These are phyloP conservation scores for Larimichthys crocea DNA, from an alignment of 2,113 vertebrate genomes.

Conservation along the genomic window DNA sequence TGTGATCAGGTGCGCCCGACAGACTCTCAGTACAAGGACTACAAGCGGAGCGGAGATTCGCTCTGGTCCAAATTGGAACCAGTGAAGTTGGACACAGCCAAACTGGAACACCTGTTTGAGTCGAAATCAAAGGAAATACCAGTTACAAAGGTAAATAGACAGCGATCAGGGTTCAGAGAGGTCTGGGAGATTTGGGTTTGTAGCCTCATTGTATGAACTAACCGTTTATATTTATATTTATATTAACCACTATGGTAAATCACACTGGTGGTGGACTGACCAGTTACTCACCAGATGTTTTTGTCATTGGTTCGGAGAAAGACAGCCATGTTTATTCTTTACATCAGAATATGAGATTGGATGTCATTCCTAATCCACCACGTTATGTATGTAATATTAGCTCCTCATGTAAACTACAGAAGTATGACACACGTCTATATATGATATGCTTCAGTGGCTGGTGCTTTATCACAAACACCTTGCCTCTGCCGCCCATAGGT, in stretches of 20 bases:
- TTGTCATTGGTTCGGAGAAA: not conserved
- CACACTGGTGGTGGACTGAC: not conserved
- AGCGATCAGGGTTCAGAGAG: not conserved
- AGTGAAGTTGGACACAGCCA: slow-evolving; percentile 94
- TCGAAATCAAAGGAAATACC: slow-evolving; percentile 96
- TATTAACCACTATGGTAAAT: not conserved
- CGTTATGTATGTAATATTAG: not conserved
- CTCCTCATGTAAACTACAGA: too few relatives aligned
- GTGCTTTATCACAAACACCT: not conserved
- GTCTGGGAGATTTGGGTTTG: not conserved
- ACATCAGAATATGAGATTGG: not conserved
- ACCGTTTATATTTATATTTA: not conserved
- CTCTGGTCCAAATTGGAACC: slow-evolving; percentile 96
- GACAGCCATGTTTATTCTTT: not conserved
- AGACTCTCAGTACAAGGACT: slow-evolving; percentile 89
- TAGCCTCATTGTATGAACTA: not conserved
- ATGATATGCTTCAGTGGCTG: not conserved
- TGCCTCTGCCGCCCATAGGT: not conserved
- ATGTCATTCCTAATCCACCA: not conserved
- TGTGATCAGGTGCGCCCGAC: slow-evolving; percentile 86
- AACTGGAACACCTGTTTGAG: slow-evolving; percentile 97
- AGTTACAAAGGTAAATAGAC: slow-evolving; percentile 91
- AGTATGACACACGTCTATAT: too few relatives aligned
- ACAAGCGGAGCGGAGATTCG: slow-evolving; percentile 89
- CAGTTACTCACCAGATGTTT: not conserved